Base-by-base conservation (phyloP, 92 coral and sea anemone genomes). In the Parazoanthus swiftii region DNA sequence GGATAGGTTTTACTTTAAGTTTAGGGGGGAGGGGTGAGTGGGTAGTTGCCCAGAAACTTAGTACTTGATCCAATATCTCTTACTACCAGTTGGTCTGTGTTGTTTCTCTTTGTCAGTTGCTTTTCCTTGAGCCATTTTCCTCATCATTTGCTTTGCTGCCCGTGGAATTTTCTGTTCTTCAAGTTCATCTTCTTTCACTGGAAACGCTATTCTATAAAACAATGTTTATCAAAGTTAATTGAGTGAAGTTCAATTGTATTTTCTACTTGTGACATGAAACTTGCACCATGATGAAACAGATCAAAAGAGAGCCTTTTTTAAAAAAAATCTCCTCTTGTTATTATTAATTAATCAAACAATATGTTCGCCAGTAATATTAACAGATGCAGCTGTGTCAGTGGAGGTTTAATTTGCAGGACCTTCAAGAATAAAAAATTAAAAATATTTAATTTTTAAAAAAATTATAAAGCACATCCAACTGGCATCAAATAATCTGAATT, bases 101-200 rank as follows among this genome's bases (percentile, higher is more conserved):
- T 84, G 65, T 50, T 71, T 71, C 80, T 42, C 48, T n/a, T 6
- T 76, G 25, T 21, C 39, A 25, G 9, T 20, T 6, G 16, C 14
- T 46, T 72, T 84, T 33, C 78, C 66, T 33, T 44, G 77, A 10
- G 68, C 79, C 56, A 65, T 25, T 20, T 43, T 74, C 76, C 20
- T 89, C 81, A 91, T 43, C 50, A 94, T 89, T 9, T 76, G 85
- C 68, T 83, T 91, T 90, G 93, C 95, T 7, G 92, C 68, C 36
- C 91, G 82, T 20, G 98, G 94, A 90, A 92, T 89, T 75, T 81
- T 83, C 70, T 95, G 98, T 73, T 95, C 94, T 37, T 66, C 89
- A 4, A 82, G 76, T 51, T 26, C 82, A 23, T 74, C 89, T 36
- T 80, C 74, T 86, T 85, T 85, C 29, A 51, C 21, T 35, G 74